Percentiles rank a stretch among this genome's conserved stretches.
Evolutionary conservation across 2,113 vertebrate genomes (phyloP).

Genomic region (Pollachius pollachius): DNA sequence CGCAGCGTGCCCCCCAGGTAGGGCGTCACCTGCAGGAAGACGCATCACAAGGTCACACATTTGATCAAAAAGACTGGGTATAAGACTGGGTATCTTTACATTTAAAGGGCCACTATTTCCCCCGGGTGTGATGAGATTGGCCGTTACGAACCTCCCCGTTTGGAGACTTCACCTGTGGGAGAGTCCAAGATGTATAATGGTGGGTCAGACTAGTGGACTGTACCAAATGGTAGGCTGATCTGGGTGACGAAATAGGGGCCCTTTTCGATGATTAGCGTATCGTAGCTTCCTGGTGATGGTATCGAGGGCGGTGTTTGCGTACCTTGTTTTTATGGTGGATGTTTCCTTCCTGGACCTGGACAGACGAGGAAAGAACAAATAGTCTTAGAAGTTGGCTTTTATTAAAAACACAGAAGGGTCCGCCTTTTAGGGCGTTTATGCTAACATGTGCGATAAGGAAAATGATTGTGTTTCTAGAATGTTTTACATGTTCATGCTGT

Average conservation of each 20-base stretch:
- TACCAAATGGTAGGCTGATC: too few species aligned
- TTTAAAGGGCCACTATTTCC: neutral
- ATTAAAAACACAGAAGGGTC: too few species aligned
- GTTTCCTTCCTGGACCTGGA: slow-evolving; percentile 68
- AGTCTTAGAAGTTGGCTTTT: too few species aligned
- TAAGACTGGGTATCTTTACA: neutral
- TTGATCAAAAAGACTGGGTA: neutral
- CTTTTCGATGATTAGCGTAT: neutral
- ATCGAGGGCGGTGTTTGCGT: neutral
- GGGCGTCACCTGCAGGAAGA: slow-evolving; percentile 72
- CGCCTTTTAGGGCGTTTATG: too few species aligned
- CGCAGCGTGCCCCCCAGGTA: slow-evolving; percentile 72
- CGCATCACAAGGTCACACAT: neutral
- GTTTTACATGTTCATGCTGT: too few species aligned
- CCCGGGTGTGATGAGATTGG: neutral
- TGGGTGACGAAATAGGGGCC: neutral
- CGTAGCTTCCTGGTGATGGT: neutral
- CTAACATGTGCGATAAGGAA: too few species aligned
- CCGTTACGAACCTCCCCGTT: neutral
- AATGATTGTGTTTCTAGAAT: too few species aligned
- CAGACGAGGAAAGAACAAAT: slow-evolving; percentile 1
- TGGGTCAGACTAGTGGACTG: too few species aligned
- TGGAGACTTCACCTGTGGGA: neutral
- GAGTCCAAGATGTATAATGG: neutral
- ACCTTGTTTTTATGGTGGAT: slow-evolving; percentile 82